A percentile compares a stretch with the other conserved stretches of the same genome.
Conservation (phyloP, 2,797 vertebrate species). For the Pitangus sulphuratus region DNA sequence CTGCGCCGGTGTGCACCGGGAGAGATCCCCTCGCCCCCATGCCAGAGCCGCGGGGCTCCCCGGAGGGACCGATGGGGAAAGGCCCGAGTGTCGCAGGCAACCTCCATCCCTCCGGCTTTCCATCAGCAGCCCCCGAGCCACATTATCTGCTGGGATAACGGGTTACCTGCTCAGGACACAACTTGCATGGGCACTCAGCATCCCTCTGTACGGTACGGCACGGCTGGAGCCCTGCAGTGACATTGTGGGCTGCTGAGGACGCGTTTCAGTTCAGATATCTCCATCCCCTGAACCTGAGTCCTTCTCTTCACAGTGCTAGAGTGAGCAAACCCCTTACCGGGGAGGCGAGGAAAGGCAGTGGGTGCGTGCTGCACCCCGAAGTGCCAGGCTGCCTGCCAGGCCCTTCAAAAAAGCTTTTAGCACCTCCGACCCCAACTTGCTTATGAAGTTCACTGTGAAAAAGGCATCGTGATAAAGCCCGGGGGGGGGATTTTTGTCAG, state of each 20-base stretch:
- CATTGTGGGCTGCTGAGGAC: accelerated
- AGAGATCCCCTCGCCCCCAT: accelerated
- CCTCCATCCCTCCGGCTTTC: neutral
- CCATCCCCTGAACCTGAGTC: accelerated
- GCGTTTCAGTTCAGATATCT: neutral
- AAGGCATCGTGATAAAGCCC: neutral
- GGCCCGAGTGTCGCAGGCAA: accelerated
- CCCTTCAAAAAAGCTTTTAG: neutral
- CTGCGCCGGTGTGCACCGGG: neutral
- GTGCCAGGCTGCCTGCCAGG: neutral
- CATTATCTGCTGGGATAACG: accelerated
- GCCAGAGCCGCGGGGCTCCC: neutral
- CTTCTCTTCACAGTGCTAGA: accelerated
- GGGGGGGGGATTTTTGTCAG: neutral
- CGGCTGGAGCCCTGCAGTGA: accelerated
- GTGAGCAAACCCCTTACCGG: accelerated
- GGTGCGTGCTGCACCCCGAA: accelerated
- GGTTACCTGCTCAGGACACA: neutral
- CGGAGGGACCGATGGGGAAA: neutral
- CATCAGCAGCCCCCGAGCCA: neutral
- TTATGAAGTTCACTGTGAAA: neutral
- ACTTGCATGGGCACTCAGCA: accelerated
- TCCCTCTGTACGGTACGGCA: accelerated
- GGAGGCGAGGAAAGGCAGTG: accelerated
- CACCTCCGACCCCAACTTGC: accelerated